Percentiles rank a stretch among this genome's conserved stretches.
Evolutionary conservation across 2,797 vertebrate species (phyloP).

Genomic region (Dipus sagitta): DNA sequence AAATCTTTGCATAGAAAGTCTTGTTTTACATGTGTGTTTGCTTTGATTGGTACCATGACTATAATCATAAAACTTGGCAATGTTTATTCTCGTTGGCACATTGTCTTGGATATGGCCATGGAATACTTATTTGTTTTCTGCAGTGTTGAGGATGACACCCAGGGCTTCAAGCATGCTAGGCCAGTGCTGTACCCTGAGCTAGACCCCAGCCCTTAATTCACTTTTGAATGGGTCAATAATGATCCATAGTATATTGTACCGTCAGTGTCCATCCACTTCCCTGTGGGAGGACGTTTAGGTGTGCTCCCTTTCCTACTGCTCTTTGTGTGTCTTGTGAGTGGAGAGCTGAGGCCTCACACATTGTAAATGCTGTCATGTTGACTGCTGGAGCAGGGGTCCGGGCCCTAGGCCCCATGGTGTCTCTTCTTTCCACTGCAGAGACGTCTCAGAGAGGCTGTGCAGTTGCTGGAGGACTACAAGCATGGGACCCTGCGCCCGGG

Average conservation of each 20-base stretch:
- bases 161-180: no score
- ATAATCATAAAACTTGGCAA: neutral
- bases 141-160: neutral
- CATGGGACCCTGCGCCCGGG: slow-evolving; percentile 89
- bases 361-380: neutral
- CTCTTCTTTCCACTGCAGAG: slow-evolving; percentile 86
- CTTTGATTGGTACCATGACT: slow-evolving; percentile 14
- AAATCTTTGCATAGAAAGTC: slow-evolving; percentile 44
- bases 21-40: neutral
- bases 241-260: neutral
- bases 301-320: neutral
- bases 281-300: neutral
- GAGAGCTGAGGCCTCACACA: neutral
- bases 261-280: neutral
- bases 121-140: neutral
- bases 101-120: neutral
- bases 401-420: neutral
- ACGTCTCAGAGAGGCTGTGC: slow-evolving; percentile 92
- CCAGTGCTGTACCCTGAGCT: neutral
- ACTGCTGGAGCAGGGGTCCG: neutral
- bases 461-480: slow-evolving; percentile 92
- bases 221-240: neutral
- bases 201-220: neutral
- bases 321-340: neutral
- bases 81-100: slow-evolving; percentile 59